Conservation (phyloP, 2,113 vertebrate genomes). For the Petroica traversi region DNA sequence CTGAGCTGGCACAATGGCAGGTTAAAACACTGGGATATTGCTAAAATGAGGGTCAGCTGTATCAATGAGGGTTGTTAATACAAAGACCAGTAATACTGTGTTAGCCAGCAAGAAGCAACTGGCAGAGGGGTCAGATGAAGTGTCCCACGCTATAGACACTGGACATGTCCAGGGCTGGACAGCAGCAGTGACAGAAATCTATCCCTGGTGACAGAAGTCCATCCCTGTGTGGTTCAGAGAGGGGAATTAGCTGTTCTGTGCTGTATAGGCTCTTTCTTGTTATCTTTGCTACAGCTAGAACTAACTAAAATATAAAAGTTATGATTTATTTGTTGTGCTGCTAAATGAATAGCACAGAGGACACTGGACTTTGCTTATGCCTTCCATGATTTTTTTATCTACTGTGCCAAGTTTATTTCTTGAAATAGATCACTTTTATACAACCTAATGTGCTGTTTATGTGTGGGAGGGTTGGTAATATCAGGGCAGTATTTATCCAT, state of each 20-base stretch:
- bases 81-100: background rate
- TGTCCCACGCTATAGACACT: background rate
- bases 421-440: background rate
- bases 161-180: background rate
- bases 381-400: background rate
- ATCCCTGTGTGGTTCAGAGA: background rate
- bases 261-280: background rate
- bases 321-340: background rate
- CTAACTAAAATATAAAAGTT: background rate
- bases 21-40: slow-evolving; percentile 19
- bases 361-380: background rate
- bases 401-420: background rate
- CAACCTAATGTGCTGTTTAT: background rate
- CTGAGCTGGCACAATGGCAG: slow-evolving; percentile 38
- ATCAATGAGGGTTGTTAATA: slow-evolving; percentile 12
- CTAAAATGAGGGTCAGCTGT: slow-evolving; percentile 27
- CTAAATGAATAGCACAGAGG: background rate
- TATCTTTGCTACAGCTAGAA: background rate
- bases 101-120: background rate
- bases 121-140: background rate
- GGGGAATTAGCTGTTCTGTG: background rate
- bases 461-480: background rate
- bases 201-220: accelerated
- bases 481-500: background rate
- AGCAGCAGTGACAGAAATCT: background rate